These are phyloP conservation scores for Eospalax fontanierii DNA, from an alignment of 2,797 vertebrate genomes.

Conservation along the genomic window DNA sequence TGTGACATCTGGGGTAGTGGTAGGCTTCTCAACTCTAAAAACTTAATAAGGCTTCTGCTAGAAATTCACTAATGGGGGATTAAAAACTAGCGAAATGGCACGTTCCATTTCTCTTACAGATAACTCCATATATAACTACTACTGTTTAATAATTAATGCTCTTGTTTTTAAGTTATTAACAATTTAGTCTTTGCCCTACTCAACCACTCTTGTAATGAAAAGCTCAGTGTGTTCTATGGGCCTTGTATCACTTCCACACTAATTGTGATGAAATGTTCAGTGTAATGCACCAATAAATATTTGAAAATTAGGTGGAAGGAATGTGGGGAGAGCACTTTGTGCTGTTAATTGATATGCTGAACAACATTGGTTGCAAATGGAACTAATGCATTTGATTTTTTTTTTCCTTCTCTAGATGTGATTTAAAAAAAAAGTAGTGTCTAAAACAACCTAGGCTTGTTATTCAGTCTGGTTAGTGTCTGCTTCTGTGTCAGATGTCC, in stretches of 20 bases:
- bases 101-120: slow-evolving; percentile 77
- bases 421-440: slow-evolving; percentile 73
- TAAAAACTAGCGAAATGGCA: slow-evolving; percentile 77
- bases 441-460: slow-evolving; percentile 48
- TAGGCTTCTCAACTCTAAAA: slow-evolving; percentile 71
- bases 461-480: not conserved
- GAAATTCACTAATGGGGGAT: slow-evolving; percentile 71
- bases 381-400: slow-evolving; percentile 76
- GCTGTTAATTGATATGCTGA: slow-evolving; percentile 79
- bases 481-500: not conserved
- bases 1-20: slow-evolving; percentile 81
- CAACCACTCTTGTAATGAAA: slow-evolving; percentile 81
- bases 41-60: slow-evolving; percentile 75
- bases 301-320: slow-evolving; percentile 82
- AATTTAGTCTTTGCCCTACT: slow-evolving; percentile 71
- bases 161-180: slow-evolving; percentile 82
- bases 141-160: slow-evolving; percentile 83
- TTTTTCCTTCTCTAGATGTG: slow-evolving; percentile 63
- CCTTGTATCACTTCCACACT: slow-evolving; percentile 74
- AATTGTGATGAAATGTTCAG: slow-evolving; percentile 82
- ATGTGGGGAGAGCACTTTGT: slow-evolving; percentile 79
- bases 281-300: slow-evolving; percentile 83
- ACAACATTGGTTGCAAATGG: slow-evolving; percentile 73
- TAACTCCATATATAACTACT: slow-evolving; percentile 77
- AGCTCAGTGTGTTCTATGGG: slow-evolving; percentile 64